Conservation (phyloP, 2,888 invertebrate genomes). For the Pseudeuparius sepicola region DNA sequence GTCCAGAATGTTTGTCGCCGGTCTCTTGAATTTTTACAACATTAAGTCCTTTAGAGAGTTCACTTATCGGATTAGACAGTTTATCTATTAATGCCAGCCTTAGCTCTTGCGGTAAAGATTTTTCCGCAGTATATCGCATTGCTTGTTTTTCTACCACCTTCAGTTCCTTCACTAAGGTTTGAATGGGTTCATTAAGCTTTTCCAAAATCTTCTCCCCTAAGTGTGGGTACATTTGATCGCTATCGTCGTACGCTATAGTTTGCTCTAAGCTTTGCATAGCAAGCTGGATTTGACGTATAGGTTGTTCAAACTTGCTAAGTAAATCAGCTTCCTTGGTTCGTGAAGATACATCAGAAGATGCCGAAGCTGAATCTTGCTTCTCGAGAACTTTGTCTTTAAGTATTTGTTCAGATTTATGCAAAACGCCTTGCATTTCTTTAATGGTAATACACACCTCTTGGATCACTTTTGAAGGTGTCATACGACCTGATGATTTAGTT, state of each 20-base stretch:
- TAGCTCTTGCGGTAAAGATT: conserved; percentile 34
- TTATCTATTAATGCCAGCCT: conserved; percentile 52
- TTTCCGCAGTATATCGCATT: conserved; percentile 31
- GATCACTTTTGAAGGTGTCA: conserved; percentile 37
- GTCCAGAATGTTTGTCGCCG: conserved; percentile 26
- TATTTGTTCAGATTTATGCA: conserved; percentile 34
- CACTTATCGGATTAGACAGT: conserved; percentile 52
- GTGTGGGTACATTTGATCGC: conserved; percentile 25
- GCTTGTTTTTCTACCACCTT: conserved; percentile 32
- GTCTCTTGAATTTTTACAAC: conserved; percentile 33
- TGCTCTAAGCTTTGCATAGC: conserved; percentile 34
- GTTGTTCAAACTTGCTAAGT: conserved; percentile 25
- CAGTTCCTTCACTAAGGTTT: conserved; percentile 31
- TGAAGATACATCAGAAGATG: conserved; percentile 32
- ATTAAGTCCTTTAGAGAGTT: conserved; percentile 51
- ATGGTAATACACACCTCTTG: conserved; percentile 46
- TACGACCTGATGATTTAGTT: conserved; percentile 33
- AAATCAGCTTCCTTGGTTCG: conserved; percentile 21
- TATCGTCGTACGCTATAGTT: conserved; percentile 25
- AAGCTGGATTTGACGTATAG: conserved; percentile 39
- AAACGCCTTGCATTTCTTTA: conserved; percentile 47
- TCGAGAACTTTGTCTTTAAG: conserved; percentile 27
- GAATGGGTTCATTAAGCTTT: conserved; percentile 31
- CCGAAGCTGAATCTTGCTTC: conserved; percentile 15
- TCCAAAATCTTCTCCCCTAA: conserved; percentile 29